These are phyloP conservation scores for Wasmannia auropunctata DNA, from an alignment of 1,140 invertebrate species.

Conservation along the genomic window DNA sequence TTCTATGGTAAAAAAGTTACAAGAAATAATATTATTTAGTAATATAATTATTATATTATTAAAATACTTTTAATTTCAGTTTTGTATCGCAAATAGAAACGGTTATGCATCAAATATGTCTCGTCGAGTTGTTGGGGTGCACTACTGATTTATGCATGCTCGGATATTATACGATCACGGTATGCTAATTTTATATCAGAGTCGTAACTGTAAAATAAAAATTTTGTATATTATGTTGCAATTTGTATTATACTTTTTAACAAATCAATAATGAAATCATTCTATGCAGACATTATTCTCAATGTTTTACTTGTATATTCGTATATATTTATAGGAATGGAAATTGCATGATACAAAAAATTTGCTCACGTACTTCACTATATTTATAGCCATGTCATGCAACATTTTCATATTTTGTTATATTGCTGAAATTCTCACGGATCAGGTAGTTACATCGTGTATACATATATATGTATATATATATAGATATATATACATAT, in stretches of 20 bases:
- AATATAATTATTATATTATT: background rate
- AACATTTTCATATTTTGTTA: conserved; percentile 76
- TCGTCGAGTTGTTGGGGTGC: conserved; percentile 76
- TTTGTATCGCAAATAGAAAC: conserved; percentile 70
- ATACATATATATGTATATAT: background rate
- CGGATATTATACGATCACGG: conserved; percentile 76
- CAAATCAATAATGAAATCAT: background rate
- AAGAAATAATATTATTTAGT: background rate
- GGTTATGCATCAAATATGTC: conserved; percentile 72
- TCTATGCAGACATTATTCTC: background rate
- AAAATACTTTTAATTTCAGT: conserved; percentile 52
- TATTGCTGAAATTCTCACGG: conserved; percentile 68
- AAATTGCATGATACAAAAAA: conserved; percentile 45
- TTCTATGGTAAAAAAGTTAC: background rate
- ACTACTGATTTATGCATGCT: conserved; percentile 76
- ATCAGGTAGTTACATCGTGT: conserved; percentile 59
- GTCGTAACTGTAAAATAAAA: conserved; percentile 9
- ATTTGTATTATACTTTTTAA: background rate
- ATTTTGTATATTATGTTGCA: background rate
- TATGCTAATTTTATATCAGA: conserved; percentile 20
- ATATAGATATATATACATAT: background rate
- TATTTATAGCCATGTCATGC: conserved; percentile 61
- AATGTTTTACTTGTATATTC: background rate
- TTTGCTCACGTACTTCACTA: conserved; percentile 34
- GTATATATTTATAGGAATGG: conserved; percentile 65